A percentile compares a stretch with the other conserved stretches of the same genome.
Evolutionary conservation across 2,888 invertebrate genomes (phyloP).

Genomic region (Oxyscelio sp.): DNA sequence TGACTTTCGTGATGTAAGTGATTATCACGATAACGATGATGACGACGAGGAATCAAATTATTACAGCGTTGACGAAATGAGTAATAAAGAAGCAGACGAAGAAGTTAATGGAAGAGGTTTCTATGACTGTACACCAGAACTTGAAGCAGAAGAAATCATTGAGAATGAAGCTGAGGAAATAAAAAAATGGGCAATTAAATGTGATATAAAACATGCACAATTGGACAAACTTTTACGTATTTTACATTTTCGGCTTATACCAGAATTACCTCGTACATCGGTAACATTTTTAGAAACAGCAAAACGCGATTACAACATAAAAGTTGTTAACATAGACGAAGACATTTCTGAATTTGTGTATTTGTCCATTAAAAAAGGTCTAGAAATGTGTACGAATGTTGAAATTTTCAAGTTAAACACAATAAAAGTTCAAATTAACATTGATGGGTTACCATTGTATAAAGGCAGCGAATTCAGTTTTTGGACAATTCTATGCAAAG

Average conservation of each 20-base stretch:
- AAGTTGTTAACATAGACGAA: not conserved
- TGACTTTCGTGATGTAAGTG: too few relatives aligned
- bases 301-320: not conserved
- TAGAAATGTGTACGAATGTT: not conserved
- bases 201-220: constrained; percentile 5
- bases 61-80: too few relatives aligned
- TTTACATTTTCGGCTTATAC: not conserved
- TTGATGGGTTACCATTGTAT: constrained; percentile 9
- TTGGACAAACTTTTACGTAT: constrained; percentile 1
- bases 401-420: not conserved
- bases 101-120: too few relatives aligned
- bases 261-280: not conserved
- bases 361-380: not conserved
- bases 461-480: not conserved
- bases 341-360: not conserved
- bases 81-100: too few relatives aligned
- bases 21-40: too few relatives aligned
- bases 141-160: too few relatives aligned
- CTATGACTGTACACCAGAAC: too few relatives aligned
- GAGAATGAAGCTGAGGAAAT: not conserved
- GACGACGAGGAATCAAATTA: too few relatives aligned
- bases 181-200: constrained; percentile 11
- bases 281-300: not conserved
- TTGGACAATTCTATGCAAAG: not conserved
- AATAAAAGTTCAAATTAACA: not conserved